These are phyloP conservation scores for Cephalotes varians DNA, from an alignment of 2,888 invertebrate genomes.

Conservation along the genomic window DNA sequence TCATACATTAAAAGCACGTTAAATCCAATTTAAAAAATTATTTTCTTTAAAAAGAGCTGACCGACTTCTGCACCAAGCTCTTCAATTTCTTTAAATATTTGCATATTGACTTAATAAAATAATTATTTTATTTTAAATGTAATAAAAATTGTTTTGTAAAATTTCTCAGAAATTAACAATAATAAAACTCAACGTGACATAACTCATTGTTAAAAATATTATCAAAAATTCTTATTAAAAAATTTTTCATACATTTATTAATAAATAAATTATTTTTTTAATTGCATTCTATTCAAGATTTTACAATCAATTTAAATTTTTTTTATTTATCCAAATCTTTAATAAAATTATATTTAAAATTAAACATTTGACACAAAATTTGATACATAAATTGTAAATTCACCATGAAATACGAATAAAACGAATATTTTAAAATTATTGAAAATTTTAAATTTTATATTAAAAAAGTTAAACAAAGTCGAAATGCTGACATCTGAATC, in stretches of 20 bases:
- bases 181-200: neutral
- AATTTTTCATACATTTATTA: neutral
- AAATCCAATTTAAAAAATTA: too few relatives aligned
- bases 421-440: neutral
- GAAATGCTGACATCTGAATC: slow-evolving; percentile 1
- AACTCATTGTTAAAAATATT: neutral
- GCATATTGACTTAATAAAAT: neutral
- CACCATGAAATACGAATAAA: neutral
- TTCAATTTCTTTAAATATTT: neutral
- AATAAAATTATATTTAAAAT: neutral
- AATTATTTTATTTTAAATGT: neutral
- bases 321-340: too few relatives aligned
- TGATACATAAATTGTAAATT: too few relatives aligned
- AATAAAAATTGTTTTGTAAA: slow-evolving; percentile 2
- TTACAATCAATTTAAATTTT: neutral
- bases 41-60: too few relatives aligned
- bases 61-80: too few relatives aligned
- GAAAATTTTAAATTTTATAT: neutral
- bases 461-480: neutral
- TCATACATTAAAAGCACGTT: too few relatives aligned
- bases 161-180: neutral
- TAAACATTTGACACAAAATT: too few relatives aligned
- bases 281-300: neutral
- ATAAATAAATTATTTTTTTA: neutral
- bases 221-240: neutral